These are phyloP conservation scores for Chrosomus eos DNA, from an alignment of 2,797 vertebrate species.

Conservation along the genomic window DNA sequence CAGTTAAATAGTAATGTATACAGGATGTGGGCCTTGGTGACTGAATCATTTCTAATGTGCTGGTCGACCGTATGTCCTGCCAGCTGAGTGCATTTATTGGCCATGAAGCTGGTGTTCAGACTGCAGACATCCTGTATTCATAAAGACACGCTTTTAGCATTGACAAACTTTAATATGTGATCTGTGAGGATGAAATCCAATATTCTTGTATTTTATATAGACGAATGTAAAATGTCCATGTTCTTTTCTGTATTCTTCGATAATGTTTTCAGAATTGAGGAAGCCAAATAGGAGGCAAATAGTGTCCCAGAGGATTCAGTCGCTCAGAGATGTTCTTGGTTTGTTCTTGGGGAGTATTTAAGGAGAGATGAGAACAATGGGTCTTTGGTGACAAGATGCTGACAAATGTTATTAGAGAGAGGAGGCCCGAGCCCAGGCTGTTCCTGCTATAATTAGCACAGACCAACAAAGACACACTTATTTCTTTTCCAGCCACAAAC, in stretches of 20 bases:
- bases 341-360: slow-evolving; percentile 50
- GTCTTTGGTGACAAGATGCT: slow-evolving; percentile 55
- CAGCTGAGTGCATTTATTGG: slow-evolving; percentile 21
- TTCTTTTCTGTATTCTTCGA: neutral
- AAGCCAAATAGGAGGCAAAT: neutral
- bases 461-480: slow-evolving; percentile 50
- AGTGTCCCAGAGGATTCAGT: slow-evolving; percentile 19
- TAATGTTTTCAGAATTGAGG: neutral
- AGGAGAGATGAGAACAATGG: slow-evolving; percentile 58
- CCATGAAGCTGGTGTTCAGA: slow-evolving; percentile 16
- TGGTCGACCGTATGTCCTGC: neutral
- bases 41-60: slow-evolving; percentile 24
- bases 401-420: slow-evolving; percentile 60
- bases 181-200: neutral
- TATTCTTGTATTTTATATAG: slow-evolving; percentile 9
- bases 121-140: slow-evolving; percentile 28
- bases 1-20: slow-evolving; percentile 26
- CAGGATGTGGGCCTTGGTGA: slow-evolving; percentile 14
- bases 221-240: neutral
- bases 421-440: slow-evolving; percentile 45
- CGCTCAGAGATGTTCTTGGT: slow-evolving; percentile 37
- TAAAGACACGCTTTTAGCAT: slow-evolving; percentile 4
- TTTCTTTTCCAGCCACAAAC: slow-evolving; percentile 42
- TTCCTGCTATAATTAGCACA: slow-evolving; percentile 61
- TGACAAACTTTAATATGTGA: neutral